phyloP scores from a whole-genome alignment of 2,888 invertebrate species.

The Drosophila hamatofila region DNA sequence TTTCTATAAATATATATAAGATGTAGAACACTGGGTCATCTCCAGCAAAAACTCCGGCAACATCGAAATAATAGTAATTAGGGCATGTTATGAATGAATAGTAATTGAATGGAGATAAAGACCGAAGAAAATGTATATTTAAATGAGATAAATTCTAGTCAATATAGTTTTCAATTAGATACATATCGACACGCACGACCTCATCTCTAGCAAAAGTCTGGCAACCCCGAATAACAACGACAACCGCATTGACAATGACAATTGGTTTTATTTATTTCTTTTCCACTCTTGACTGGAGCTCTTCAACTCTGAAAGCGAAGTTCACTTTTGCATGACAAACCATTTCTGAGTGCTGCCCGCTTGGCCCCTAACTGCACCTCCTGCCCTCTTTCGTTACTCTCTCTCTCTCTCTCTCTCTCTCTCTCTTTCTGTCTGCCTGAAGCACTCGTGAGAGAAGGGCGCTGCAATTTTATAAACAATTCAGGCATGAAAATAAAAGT shows the following conservation, averaged over 20 bases:
- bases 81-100: no score
- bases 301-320: constrained; percentile 62
- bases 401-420: not conserved
- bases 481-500: constrained; percentile 81
- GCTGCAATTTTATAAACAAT: constrained; percentile 69
- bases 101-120: no score
- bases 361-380: not conserved
- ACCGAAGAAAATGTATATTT: no score
- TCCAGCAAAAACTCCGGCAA: no score
- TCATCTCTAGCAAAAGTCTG: constrained; percentile 3
- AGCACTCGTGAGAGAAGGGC: constrained; percentile 27
- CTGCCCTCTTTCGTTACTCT: not conserved
- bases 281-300: constrained; percentile 67
- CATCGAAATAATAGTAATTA: no score
- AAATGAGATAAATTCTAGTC: not conserved
- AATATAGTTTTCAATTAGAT: not conserved
- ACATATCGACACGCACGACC: not conserved
- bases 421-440: not conserved
- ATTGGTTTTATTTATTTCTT: constrained; percentile 56
- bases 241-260: constrained; percentile 54
- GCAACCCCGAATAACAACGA: constrained; percentile 13
- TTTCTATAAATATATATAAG: no score
- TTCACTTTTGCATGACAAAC: constrained; percentile 79
- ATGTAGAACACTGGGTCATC: no score
- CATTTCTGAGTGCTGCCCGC: constrained; percentile 51